phyloP scores from a whole-genome alignment of 1,140 invertebrate genomes.

The Microplitis mediator region DNA sequence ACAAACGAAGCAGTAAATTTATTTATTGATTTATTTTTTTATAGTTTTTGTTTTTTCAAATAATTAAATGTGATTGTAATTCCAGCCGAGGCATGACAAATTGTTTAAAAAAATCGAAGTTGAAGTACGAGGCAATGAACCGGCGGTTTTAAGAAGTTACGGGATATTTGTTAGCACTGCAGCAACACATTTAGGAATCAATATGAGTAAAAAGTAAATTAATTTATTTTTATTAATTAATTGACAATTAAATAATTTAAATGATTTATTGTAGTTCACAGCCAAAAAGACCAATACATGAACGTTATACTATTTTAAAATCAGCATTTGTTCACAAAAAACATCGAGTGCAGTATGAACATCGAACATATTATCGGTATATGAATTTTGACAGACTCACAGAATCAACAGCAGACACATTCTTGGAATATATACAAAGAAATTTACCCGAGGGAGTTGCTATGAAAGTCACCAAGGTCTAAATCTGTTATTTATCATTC shows the following conservation, averaged over 20 bases:
- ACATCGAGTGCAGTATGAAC: conserved; percentile 95
- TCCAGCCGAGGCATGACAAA: conserved; percentile 68
- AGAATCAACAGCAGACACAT: conserved; percentile 93
- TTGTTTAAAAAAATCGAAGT: conserved; percentile 84
- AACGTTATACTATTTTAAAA: conserved; percentile 81
- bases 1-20: no score
- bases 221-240: background rate
- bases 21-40: background rate
- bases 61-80: background rate
- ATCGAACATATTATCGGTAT: conserved; percentile 88
- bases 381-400: conserved; percentile 86
- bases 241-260: background rate
- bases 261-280: conserved; percentile 22
- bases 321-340: conserved; percentile 93
- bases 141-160: conserved; percentile 87
- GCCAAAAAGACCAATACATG: conserved; percentile 73
- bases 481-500: conserved; percentile 32
- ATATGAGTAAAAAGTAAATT: conserved; percentile 74
- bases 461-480: conserved; percentile 89
- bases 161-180: conserved; percentile 80
- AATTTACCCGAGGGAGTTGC: conserved; percentile 97
- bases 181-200: conserved; percentile 79
- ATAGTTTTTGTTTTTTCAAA: background rate
- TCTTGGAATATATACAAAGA: conserved; percentile 94
- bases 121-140: conserved; percentile 86